Base-by-base conservation (phyloP, 2,888 invertebrate species). In the Ophion obscuratus region DNA sequence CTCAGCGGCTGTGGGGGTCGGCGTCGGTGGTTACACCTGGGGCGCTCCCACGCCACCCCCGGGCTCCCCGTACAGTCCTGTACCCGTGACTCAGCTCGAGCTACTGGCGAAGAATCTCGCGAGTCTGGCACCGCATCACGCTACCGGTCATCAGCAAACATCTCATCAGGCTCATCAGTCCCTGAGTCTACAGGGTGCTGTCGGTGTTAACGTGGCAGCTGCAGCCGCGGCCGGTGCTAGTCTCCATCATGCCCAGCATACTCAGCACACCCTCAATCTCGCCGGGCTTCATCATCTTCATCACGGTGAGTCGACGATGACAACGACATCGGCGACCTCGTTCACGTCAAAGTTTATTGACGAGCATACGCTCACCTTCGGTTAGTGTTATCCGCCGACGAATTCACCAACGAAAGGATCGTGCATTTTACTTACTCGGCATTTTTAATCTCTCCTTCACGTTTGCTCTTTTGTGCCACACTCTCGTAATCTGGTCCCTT, bases 31-130 rank as follows among this genome's bases (percentile, higher is more conserved):
- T 87, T 95, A 96, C 94, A 93, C 94, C 87, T 95, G 95, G 93
- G 96, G 96, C 67, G 96, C 96, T 92, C 96, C 96, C 87, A 96
- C 96, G 75, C 96, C 96, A 84, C 95, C 95, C 20, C 95, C 95
- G 1, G 95, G 95, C 61, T 96, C 96, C 79, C 96, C 96, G 31
- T 96, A 96, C 94, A 96, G 96, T 68, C 96, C 96, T 1, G 95
- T 96, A 89, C 96, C 96, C 67, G 96, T 96, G 87, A 95, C 96
- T 89, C 96, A 96, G 93, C 94, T 96, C 88, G 96, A 96, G 91
- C 94, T 96, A 87, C 95, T 96, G 89, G 95, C 94, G 80, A 94
- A 94, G 90, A 94, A 94, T 90, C 90, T 94, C 84, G 93, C 93
- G 87, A 93, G 90, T 83, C 90, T 93, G 67, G 90, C 92, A 77